Percentiles rank a stretch among this genome's conserved stretches.
Evolutionary conservation across 2,888 invertebrate genomes (phyloP).

Genomic region (Pharmacophagus antenor): DNA sequence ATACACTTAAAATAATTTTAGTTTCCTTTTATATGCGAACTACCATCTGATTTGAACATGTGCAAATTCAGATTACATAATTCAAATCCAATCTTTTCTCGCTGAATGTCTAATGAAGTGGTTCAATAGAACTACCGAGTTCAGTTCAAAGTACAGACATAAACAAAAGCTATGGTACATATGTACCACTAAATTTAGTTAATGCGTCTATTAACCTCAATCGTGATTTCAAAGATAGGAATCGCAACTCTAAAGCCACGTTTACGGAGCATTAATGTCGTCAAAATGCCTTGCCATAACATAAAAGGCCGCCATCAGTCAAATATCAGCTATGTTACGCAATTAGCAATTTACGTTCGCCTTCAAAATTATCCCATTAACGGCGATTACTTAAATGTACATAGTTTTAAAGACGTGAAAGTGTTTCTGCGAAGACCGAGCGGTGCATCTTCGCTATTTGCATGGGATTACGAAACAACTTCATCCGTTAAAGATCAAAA

Average conservation of each 20-base stretch:
- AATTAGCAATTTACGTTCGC: conserved; percentile 16
- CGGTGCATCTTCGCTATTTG: conserved; percentile 65
- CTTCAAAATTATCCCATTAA: conserved; percentile 14
- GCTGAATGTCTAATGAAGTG: conserved; percentile 9
- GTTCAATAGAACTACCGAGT: conserved; percentile 3
- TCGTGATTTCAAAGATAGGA: conserved; percentile 19
- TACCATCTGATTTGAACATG: conserved; percentile 58
- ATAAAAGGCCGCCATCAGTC: conserved; percentile 18
- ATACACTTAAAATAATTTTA: conserved; percentile 40
- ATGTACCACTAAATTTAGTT: conserved; percentile 20
- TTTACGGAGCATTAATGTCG: not conserved
- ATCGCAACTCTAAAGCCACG: not conserved
- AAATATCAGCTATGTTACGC: conserved; percentile 4
- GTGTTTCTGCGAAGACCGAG: conserved; percentile 62
- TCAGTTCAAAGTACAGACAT: not conserved
- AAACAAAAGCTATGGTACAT: not conserved
- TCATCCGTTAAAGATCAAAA: conserved; percentile 61
- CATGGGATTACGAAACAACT: conserved; percentile 64
- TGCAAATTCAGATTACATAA: conserved; percentile 27
- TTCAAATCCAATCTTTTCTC: too few relatives aligned
- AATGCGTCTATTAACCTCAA: conserved; percentile 19
- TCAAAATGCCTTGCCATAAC: conserved; percentile 1
- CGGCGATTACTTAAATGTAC: conserved; percentile 10
- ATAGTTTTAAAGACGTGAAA: conserved; percentile 57
- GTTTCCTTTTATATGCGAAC: conserved; percentile 59